Conservation (phyloP, 2,888 invertebrate genomes). For the Taenaris catops region DNA sequence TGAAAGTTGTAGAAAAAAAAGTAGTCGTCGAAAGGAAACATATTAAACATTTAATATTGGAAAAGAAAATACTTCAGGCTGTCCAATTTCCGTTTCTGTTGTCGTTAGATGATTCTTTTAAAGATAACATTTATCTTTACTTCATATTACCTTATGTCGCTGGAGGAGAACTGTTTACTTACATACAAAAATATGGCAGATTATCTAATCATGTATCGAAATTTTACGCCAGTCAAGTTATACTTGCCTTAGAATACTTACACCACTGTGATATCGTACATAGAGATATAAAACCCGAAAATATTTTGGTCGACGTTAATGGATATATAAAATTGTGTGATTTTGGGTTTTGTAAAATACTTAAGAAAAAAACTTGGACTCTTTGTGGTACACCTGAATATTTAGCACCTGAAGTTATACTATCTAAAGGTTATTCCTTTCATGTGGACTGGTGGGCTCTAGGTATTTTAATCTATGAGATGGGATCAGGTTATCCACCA, state of each 20-base stretch:
- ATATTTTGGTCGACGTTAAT: slow-evolving; percentile 88
- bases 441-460: slow-evolving; percentile 98
- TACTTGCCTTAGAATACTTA: slow-evolving; percentile 93
- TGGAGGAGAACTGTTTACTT: slow-evolving; percentile 93
- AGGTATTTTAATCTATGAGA: slow-evolving; percentile 94
- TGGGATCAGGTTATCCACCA: slow-evolving; percentile 94
- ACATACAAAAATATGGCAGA: slow-evolving; percentile 81
- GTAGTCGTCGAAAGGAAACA: slow-evolving; percentile 93
- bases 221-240: slow-evolving; percentile 95
- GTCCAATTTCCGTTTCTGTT: slow-evolving; percentile 93
- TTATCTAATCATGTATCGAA: slow-evolving; percentile 87
- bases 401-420: slow-evolving; percentile 95
- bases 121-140: slow-evolving; percentile 91
- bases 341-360: slow-evolving; percentile 95
- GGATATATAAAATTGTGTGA: slow-evolving; percentile 94
- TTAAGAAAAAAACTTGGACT: slow-evolving; percentile 90
- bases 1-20: slow-evolving; percentile 93
- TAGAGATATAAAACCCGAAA: slow-evolving; percentile 95
- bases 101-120: slow-evolving; percentile 87
- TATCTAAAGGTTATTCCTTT: slow-evolving; percentile 94
- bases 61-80: slow-evolving; percentile 91
- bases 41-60: slow-evolving; percentile 92
- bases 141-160: slow-evolving; percentile 90
- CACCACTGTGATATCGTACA: slow-evolving; percentile 93
- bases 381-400: slow-evolving; percentile 98